Evolutionary conservation across 2,888 invertebrate species (phyloP).

Genomic region (Mellilla xanthometata): DNA sequence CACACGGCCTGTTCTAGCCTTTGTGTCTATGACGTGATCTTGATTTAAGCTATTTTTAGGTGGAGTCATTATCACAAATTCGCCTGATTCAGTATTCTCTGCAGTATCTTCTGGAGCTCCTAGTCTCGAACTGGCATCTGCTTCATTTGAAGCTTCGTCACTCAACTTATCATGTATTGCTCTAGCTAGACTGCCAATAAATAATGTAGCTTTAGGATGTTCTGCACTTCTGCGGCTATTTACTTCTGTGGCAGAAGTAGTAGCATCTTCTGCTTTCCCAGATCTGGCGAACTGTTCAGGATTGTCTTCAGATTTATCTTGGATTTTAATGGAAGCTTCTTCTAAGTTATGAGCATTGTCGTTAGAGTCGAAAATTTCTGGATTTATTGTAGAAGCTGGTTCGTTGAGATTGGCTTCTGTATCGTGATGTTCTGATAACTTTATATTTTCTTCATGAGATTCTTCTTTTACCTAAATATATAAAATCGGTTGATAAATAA

Average conservation of each 20-base stretch:
- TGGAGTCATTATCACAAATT: conserved; percentile 1
- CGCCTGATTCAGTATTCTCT: background rate
- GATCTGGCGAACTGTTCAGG: too few relatives aligned
- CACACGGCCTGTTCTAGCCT: conserved; percentile 8
- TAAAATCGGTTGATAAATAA: too few relatives aligned
- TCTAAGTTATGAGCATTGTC: too few relatives aligned
- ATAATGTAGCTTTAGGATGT: background rate
- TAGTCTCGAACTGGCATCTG: background rate
- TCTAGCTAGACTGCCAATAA: background rate
- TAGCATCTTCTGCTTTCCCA: background rate
- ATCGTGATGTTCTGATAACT: too few relatives aligned
- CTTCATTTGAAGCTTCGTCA: background rate
- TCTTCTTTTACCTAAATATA: too few relatives aligned
- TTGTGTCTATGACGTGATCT: conserved; percentile 12
- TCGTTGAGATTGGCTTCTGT: too few relatives aligned
- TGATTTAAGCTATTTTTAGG: background rate
- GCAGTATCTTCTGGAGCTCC: background rate
- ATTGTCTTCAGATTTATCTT: too few relatives aligned
- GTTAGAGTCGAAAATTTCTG: too few relatives aligned
- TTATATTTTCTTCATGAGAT: too few relatives aligned
- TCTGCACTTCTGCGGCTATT: background rate
- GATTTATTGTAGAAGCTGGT: too few relatives aligned
- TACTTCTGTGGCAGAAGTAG: background rate
- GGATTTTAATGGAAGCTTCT: too few relatives aligned
- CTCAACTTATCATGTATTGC: background rate